Evolutionary conservation across 2,888 invertebrate species (phyloP).

Genomic region (Imbricaverruca yamaguchii): DNA sequence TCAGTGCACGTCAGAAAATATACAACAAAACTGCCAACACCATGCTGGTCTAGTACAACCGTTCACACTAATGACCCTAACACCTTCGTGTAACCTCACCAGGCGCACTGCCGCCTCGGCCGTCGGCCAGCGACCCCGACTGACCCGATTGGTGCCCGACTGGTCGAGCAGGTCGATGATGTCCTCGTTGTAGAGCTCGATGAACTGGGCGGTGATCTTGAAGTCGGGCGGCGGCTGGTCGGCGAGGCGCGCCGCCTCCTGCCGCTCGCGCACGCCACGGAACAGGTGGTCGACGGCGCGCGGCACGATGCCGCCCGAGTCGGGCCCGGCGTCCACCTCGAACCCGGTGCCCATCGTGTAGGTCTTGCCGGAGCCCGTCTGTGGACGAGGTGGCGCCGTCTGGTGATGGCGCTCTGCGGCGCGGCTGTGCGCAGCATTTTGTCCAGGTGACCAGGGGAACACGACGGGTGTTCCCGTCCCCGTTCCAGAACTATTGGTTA

Average conservation of each 20-base stretch:
- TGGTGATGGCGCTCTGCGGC: too few species aligned
- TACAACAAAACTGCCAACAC: too few species aligned
- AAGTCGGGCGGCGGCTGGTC: conserved; percentile 65
- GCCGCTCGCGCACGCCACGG: conserved; percentile 60
- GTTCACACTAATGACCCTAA: too few species aligned
- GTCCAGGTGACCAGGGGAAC: too few species aligned
- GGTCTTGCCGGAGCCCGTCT: conserved; percentile 98
- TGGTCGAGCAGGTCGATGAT: conserved; percentile 89
- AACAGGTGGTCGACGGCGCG: conserved; percentile 91
- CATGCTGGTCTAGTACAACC: too few species aligned
- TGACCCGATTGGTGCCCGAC: conserved; percentile 40
- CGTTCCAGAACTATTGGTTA: too few species aligned
- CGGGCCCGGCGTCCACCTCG: conserved; percentile 50
- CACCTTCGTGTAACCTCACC: too few species aligned
- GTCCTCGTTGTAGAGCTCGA: conserved; percentile 97
- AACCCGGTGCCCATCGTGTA: conserved; percentile 99
- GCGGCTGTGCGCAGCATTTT: too few species aligned
- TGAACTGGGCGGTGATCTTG: conserved; percentile 80
- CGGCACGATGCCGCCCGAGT: conserved; percentile 76
- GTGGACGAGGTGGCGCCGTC: conserved; percentile 34
- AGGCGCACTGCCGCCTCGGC: too few species aligned
- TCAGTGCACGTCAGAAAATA: too few species aligned
- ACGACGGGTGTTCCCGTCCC: too few species aligned
- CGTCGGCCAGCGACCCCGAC: neutral
- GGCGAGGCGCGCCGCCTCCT: conserved; percentile 50